phyloP scores from a whole-genome alignment of 1,140 invertebrate species.

The Papilio dardanus region DNA sequence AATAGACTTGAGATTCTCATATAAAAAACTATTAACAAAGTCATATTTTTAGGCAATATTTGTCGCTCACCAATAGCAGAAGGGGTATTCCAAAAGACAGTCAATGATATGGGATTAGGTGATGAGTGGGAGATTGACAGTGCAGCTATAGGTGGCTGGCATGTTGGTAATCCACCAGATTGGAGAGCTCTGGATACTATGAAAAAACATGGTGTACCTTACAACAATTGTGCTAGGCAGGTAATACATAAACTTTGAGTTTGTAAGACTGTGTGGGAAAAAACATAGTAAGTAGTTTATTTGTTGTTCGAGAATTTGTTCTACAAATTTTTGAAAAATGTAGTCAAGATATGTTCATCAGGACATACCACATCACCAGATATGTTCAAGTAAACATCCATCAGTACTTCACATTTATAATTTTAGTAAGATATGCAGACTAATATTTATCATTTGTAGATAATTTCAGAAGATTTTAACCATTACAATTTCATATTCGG shows the following conservation, averaged over 20 bases:
- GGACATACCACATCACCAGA: no score
- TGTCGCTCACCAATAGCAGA: conserved; percentile 98
- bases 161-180: conserved; percentile 92
- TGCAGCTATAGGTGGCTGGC: conserved; percentile 92
- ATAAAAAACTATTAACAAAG: no score
- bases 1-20: no score
- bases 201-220: conserved; percentile 87
- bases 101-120: conserved; percentile 84
- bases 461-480: conserved; percentile 88
- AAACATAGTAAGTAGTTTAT: no score
- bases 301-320: no score
- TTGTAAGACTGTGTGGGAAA: no score
- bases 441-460: conserved; percentile 72
- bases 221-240: conserved; percentile 89
- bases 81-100: conserved; percentile 90
- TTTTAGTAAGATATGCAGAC: conserved; percentile 32
- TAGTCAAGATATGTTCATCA: no score
- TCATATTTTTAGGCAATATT: conserved; percentile 89
- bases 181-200: conserved; percentile 88
- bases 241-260: conserved; percentile 47
- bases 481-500: conserved; percentile 94
- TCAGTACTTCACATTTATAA: neutral
- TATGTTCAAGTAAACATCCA: no score
- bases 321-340: no score
- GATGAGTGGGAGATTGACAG: conserved; percentile 93